phyloP scores from a whole-genome alignment of 2,113 vertebrate genomes.

The Tetraodon nigroviridis region DNA sequence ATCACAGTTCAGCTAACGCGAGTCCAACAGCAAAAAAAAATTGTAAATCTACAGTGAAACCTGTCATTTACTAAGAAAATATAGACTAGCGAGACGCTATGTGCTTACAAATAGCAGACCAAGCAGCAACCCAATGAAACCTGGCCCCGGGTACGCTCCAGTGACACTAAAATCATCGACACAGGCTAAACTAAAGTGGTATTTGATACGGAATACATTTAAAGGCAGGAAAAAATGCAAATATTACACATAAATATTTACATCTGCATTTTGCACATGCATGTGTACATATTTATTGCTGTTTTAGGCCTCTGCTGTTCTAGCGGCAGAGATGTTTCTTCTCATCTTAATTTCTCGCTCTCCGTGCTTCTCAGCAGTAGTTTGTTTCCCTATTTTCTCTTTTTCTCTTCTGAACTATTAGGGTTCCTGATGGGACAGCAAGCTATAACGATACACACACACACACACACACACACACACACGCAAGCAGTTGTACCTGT shows the following conservation, averaged over 20 bases:
- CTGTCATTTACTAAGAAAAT: too few relatives aligned
- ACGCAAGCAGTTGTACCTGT: conserved; percentile 27
- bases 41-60: too few relatives aligned
- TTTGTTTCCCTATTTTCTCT: conserved; percentile 21
- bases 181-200: background rate
- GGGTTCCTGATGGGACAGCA: conserved; percentile 54
- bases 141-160: background rate
- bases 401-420: conserved; percentile 53
- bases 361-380: background rate
- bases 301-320: conserved; percentile 8
- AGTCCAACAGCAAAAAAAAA: too few relatives aligned
- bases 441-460: conserved; percentile 31
- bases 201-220: background rate
- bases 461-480: conserved; percentile 12
- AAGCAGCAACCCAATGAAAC: too few relatives aligned
- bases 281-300: conserved; percentile 40
- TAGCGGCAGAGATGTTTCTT: conserved; percentile 15
- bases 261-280: background rate
- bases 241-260: background rate
- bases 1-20: too few relatives aligned
- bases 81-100: too few relatives aligned
- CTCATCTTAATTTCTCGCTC: conserved; percentile 38
- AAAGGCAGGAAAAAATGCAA: background rate
- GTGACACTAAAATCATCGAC: background rate
- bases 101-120: too few relatives aligned